Evolutionary conservation across 2,888 invertebrate species (phyloP), one percentile per base, ranked within the genome.

Genomic region (Heterodera filipjevi): DNA sequence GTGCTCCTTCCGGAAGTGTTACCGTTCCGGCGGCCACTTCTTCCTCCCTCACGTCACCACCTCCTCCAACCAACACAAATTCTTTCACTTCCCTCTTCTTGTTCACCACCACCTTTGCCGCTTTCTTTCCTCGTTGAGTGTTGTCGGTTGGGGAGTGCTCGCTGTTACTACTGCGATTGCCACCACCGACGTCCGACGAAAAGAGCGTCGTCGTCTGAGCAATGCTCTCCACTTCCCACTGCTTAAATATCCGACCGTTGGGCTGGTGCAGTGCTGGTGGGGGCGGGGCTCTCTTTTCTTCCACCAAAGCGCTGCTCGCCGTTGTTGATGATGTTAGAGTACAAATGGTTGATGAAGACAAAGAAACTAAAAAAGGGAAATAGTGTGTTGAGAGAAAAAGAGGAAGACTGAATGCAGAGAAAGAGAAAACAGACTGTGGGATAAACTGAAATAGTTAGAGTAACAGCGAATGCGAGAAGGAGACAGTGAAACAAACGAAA

Each of bases 131-230:
- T 68, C 33, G 75, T 35, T 66, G 39, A n/a, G 64, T 75, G 46
- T n/a, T 10, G 49, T 30, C 44, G 44, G 53, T 30, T 53, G 53
- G 44, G 75, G 22, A 33, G 22, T 68, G 44, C 35, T 64, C 75
- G 44, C 64, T 44, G 75, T 75, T 59, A 59, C 66, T 39, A 59
- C 10, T 46, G 75, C 75, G 53, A 46, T 53, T 44, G 46, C 64
- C 39, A 35, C 68, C 68, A 35, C 68, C 68, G 44, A 49, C 66
- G 68, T 46, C 44, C 30, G 53, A 75, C 66, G 46, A 68, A 75
- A 46, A 75, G 66, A 49, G 32, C 44, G 75, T 70, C 77, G 66
- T 53, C 33, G 66, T 79, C 78, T 79, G 77, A 79, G 71, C 77
- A 46, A 59, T 71, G 30, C 59, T 70, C n/a, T 44, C 53, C 59